A percentile compares a stretch with the other conserved stretches of the same genome.
Evolutionary conservation across 2,888 invertebrate genomes (phyloP).

Genomic region (Apeira syringaria): DNA sequence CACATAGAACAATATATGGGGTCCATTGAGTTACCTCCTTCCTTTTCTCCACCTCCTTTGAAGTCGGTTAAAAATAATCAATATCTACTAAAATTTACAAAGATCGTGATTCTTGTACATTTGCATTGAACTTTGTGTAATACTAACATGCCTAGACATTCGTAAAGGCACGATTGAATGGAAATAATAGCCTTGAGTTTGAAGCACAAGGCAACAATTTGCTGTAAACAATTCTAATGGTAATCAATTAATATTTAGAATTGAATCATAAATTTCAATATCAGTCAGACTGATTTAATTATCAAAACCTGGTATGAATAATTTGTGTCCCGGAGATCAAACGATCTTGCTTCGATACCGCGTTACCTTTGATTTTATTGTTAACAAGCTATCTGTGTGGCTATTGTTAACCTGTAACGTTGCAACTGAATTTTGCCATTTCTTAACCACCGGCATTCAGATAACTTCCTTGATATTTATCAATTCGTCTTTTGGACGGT

Average conservation of each 20-base stretch:
- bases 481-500: no score
- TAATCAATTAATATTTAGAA: conserved; percentile 20
- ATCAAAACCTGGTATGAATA: conserved; percentile 7
- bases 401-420: no score
- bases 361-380: no score
- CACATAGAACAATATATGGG: no score
- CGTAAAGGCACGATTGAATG: conserved; percentile 8
- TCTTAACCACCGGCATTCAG: no score
- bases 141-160: conserved; percentile 4
- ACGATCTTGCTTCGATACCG: conserved; percentile 16
- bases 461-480: no score
- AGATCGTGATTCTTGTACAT: conserved; percentile 10
- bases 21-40: no score
- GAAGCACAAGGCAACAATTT: conserved; percentile 14
- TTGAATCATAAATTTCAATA: conserved; percentile 21
- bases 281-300: conserved; percentile 10
- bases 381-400: no score
- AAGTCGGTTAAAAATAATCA: no score
- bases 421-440: no score
- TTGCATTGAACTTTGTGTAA: conserved; percentile 11
- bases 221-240: conserved; percentile 12
- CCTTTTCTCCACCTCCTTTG: no score
- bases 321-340: not conserved
- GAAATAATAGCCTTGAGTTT: conserved; percentile 14
- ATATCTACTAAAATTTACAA: conserved; percentile 3